Base-by-base conservation (phyloP, 1,140 invertebrate genomes). In the Danaus melanippus region DNA sequence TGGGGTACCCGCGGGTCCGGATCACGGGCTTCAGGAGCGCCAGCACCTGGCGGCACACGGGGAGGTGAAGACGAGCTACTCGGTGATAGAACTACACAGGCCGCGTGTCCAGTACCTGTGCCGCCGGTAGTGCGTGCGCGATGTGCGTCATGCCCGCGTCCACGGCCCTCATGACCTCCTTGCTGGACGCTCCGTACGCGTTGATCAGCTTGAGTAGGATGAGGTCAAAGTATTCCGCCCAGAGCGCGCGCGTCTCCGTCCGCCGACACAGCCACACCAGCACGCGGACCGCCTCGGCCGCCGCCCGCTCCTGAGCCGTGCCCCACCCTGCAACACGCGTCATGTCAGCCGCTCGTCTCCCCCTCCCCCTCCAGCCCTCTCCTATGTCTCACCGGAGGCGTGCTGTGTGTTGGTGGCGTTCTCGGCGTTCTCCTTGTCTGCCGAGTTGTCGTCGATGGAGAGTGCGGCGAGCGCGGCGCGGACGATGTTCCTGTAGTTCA, bases 181-280 rank as follows among this genome's bases (percentile, higher is more conserved):
- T 92, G 70, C 91, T 92, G 52, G 90, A 86, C 64, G 93, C 90
- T 64, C 92, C 93, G 81, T 97, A 95, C 58, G 94, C 93, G 70
- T 95, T 91, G 56, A 98, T 90, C 11, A 98, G 92, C 82, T 94
- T 94, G 12, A 98, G 82, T 49, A 97, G 92, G 12, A 97, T 92
- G 8, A 98, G 88, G 85, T 98, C 96, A 12, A 95, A 92, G 81
- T 95, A 98, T 69, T 92, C 92, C 45, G 92, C 89, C 90, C 97
- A 97, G 57, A 91, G 91, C 59, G 91, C 85, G 10, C 93, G 84
- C 73, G 97, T 91, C 71, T 93, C 90, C 41, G 91, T 89, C 53
- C 92, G 91, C 61, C 93, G 90, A 64, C 97, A 90, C 75, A 97
- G 92, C 86, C 95, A 95, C 46, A 93, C 90, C 17, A 97, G 86